Evolutionary conservation across 1,140 invertebrate genomes (phyloP).

Genomic region (Nixonia krombeini): DNA sequence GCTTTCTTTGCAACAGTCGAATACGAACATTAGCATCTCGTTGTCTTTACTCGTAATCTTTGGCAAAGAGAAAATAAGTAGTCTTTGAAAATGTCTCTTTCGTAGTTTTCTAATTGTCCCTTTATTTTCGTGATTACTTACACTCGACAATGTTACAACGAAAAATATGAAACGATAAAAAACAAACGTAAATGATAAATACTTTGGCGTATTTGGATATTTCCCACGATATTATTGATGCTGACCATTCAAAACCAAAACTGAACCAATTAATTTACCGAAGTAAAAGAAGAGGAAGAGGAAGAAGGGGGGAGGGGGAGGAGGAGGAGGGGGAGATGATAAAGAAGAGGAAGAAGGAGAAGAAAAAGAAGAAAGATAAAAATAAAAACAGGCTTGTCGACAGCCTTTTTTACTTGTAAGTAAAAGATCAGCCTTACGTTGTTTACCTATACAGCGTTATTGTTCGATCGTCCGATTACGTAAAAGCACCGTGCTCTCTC

Average conservation of each 20-base stretch:
- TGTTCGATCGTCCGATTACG: background rate
- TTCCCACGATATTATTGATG: no score
- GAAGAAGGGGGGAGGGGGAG: no score
- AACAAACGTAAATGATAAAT: background rate
- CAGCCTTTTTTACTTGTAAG: background rate
- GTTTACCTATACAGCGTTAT: background rate
- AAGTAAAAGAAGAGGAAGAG: no score
- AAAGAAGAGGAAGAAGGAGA: background rate
- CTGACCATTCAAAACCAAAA: no score
- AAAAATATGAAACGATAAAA: background rate
- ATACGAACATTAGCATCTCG: background rate
- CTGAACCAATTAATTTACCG: no score
- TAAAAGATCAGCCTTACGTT: conserved; percentile 7
- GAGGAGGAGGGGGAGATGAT: no score
- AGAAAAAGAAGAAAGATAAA: background rate
- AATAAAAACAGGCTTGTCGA: background rate
- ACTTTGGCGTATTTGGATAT: no score
- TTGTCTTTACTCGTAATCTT: conserved; percentile 39
- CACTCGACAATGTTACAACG: no score
- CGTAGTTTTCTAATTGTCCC: background rate
- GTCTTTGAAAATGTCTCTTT: conserved; percentile 15
- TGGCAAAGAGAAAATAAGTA: conserved; percentile 41
- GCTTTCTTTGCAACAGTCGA: conserved; percentile 41
- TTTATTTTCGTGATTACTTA: background rate
- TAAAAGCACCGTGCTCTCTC: background rate